phyloP scores from a whole-genome alignment of 2,888 invertebrate genomes.

The Rhodophaea formosa region DNA sequence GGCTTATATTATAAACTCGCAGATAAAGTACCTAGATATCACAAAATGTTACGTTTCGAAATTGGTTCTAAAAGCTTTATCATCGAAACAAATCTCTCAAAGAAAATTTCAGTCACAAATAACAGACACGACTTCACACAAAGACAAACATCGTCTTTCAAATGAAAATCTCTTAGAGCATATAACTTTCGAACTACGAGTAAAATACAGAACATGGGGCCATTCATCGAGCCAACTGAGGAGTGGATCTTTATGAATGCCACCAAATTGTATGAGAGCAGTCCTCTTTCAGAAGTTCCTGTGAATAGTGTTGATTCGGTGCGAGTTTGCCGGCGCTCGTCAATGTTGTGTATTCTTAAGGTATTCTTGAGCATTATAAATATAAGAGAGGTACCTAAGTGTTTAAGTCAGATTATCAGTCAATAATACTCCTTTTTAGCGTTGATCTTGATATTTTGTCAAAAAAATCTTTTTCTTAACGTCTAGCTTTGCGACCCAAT shows the following conservation, averaged over 20 bases:
- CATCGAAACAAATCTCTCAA: slow-evolving; percentile 23
- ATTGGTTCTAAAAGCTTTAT: neutral
- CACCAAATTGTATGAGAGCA: slow-evolving; percentile 81
- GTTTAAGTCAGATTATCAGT: no score
- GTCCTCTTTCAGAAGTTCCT: slow-evolving; percentile 79
- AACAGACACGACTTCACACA: neutral
- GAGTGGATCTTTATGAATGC: slow-evolving; percentile 80
- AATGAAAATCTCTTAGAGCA: slow-evolving; percentile 27
- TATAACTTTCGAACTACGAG: slow-evolving; percentile 40
- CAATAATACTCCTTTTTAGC: no score
- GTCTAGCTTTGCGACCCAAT: no score
- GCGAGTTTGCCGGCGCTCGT: slow-evolving; percentile 78
- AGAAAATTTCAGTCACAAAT: slow-evolving; percentile 5
- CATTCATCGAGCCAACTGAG: slow-evolving; percentile 73
- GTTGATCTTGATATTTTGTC: no score
- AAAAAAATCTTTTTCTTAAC: no score
- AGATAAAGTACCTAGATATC: no score
- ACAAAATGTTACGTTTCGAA: neutral
- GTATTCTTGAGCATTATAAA: no score
- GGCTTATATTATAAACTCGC: no score
- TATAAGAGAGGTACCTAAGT: no score
- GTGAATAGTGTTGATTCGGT: slow-evolving; percentile 81
- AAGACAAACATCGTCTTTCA: slow-evolving; percentile 21
- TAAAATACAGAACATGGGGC: slow-evolving; percentile 71
- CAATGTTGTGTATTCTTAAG: slow-evolving; percentile 78